A percentile compares a stretch with the other conserved stretches of the same genome.
These are phyloP conservation scores for Australoheros facetus DNA, from an alignment of 2,797 vertebrate genomes.

Conservation along the genomic window DNA sequence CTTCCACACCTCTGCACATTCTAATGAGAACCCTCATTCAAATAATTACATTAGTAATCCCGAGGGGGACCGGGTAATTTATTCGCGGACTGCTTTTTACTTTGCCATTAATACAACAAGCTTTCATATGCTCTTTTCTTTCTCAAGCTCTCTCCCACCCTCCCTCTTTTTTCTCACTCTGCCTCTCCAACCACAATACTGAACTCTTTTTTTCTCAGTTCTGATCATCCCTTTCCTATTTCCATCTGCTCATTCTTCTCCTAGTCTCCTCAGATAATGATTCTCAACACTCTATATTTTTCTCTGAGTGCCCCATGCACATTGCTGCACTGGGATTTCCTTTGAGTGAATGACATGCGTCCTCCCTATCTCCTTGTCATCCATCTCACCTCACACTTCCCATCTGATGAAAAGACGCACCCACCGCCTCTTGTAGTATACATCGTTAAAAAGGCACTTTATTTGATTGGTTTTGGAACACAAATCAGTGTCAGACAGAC, in stretches of 20 bases:
- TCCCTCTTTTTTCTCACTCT: slow-evolving; percentile 32
- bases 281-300: slow-evolving; percentile 17
- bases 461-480: slow-evolving; percentile 48
- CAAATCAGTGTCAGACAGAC: slow-evolving; percentile 44
- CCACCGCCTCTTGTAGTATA: slow-evolving; percentile 10
- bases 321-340: slow-evolving; percentile 30
- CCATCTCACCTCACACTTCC: slow-evolving; percentile 50
- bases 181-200: slow-evolving; percentile 25
- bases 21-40: slow-evolving; percentile 81
- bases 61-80: slow-evolving; percentile 72
- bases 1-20: slow-evolving; percentile 78
- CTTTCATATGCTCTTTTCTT: slow-evolving; percentile 61
- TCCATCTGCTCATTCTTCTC: slow-evolving; percentile 46
- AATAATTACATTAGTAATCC: slow-evolving; percentile 86
- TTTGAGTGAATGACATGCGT: slow-evolving; percentile 51
- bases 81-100: slow-evolving; percentile 72
- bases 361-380: slow-evolving; percentile 56
- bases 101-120: slow-evolving; percentile 71
- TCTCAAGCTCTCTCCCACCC: not conserved
- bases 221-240: slow-evolving; percentile 35
- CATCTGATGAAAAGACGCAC: slow-evolving; percentile 50
- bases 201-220: slow-evolving; percentile 37
- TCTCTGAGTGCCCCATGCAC: slow-evolving; percentile 8
- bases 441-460: slow-evolving; percentile 51
- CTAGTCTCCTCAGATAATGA: slow-evolving; percentile 48